A percentile compares a stretch with the other conserved stretches of the same genome.
phyloP scores from a whole-genome alignment of 2,113 vertebrate genomes.

The Thunnus maccoyii region DNA sequence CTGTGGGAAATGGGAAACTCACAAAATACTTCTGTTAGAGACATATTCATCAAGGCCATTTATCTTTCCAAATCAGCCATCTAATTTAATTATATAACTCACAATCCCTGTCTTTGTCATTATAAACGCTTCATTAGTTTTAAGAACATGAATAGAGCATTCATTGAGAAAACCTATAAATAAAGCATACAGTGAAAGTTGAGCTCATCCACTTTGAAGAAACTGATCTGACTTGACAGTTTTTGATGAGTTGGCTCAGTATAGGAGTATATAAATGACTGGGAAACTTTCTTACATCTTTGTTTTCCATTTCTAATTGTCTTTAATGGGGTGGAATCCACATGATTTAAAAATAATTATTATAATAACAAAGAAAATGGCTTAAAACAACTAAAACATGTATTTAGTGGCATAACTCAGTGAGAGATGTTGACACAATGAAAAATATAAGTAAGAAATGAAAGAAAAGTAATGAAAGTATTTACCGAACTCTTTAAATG shows the following conservation, averaged over 20 bases:
- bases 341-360: slow-evolving; percentile 64
- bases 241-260: slow-evolving; percentile 13
- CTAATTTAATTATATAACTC: slow-evolving; percentile 66
- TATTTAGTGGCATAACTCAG: slow-evolving; percentile 59
- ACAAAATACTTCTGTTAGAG: slow-evolving; percentile 18
- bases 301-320: slow-evolving; percentile 64
- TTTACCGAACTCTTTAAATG: slow-evolving; percentile 70
- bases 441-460: slow-evolving; percentile 19
- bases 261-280: slow-evolving; percentile 2
- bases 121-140: slow-evolving; percentile 59
- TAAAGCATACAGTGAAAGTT: slow-evolving; percentile 28
- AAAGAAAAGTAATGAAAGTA: slow-evolving; percentile 28
- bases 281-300: slow-evolving; percentile 23
- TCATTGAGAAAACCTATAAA: slow-evolving; percentile 46
- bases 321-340: slow-evolving; percentile 55
- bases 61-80: slow-evolving; percentile 59
- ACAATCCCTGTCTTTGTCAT: slow-evolving; percentile 62
- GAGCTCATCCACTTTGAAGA: slow-evolving; percentile 35
- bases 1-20: slow-evolving; percentile 38
- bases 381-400: slow-evolving; percentile 56
- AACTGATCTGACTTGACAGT: slow-evolving; percentile 45
- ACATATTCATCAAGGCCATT: slow-evolving; percentile 50
- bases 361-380: slow-evolving; percentile 59
- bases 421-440: slow-evolving; percentile 70
- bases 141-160: slow-evolving; percentile 55